Conservation (phyloP, 2,888 invertebrate species). For the Lycocerus yunnanus region DNA sequence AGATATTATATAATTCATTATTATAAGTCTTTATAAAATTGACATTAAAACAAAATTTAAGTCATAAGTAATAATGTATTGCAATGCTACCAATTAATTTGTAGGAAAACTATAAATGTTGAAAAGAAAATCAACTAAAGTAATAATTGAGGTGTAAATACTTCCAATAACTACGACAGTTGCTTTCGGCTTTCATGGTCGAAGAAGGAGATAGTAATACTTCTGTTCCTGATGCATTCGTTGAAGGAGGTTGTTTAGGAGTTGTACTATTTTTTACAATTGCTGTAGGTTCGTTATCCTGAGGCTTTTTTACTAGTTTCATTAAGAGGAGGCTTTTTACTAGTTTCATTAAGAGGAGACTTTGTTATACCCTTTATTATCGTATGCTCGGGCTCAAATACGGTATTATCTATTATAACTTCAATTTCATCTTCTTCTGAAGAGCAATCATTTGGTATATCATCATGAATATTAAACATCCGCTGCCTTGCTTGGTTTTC, state of each 20-base stretch:
- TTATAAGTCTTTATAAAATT: background rate
- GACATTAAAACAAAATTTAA: background rate
- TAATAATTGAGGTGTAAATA: slow-evolving; percentile 65
- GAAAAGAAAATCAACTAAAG: slow-evolving; percentile 51
- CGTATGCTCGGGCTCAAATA: slow-evolving; percentile 13
- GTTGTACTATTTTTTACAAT: slow-evolving; percentile 2
- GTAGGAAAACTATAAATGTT: slow-evolving; percentile 13
- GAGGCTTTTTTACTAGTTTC: background rate
- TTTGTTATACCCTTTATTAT: background rate
- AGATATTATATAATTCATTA: background rate
- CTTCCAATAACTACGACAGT: slow-evolving; percentile 58
- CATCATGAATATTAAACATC: slow-evolving; percentile 11
- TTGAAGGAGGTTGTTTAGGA: slow-evolving; percentile 10
- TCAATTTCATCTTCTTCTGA: background rate
- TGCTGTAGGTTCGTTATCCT: slow-evolving; percentile 18
- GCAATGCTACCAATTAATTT: slow-evolving; percentile 7
- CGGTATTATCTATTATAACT: slow-evolving; percentile 10
- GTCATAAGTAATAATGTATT: slow-evolving; percentile 3
- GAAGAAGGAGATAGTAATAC: slow-evolving; percentile 41
- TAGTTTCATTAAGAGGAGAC: background rate
- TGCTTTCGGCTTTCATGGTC: slow-evolving; percentile 39
- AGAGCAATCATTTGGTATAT: slow-evolving; percentile 1
- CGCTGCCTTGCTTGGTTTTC: slow-evolving; percentile 38
- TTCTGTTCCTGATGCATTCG: slow-evolving; percentile 30
- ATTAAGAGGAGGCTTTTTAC: background rate